These are phyloP conservation scores for Metopolophium dirhodum DNA, from an alignment of 1,140 invertebrate species.

Conservation along the genomic window DNA sequence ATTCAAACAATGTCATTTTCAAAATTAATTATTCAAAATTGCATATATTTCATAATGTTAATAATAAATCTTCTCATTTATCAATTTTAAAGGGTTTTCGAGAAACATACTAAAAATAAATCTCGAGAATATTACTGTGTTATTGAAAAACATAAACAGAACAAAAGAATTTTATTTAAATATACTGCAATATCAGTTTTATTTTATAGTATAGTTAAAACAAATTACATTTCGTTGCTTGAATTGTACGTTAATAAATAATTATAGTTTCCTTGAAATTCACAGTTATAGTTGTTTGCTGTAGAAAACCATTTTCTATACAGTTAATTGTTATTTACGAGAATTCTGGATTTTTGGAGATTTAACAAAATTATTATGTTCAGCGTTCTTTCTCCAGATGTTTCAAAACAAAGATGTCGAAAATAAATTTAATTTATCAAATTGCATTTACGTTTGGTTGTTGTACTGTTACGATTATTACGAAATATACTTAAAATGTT, in stretches of 20 bases:
- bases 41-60: neutral
- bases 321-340: neutral
- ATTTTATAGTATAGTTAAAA: neutral
- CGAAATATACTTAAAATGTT: neutral
- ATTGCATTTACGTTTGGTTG: neutral
- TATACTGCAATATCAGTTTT: neutral
- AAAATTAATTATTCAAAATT: neutral
- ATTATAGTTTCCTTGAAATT: neutral
- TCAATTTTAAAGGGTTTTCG: neutral
- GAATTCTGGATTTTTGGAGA: neutral
- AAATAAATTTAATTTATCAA: constrained; percentile 25
- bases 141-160: neutral
- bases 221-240: neutral
- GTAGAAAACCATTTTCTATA: neutral
- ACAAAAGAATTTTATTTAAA: neutral
- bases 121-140: neutral
- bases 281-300: neutral
- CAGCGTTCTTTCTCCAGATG: neutral
- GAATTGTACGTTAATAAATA: neutral
- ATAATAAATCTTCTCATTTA: neutral
- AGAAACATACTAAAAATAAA: neutral
- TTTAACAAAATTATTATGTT: neutral
- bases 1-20: neutral
- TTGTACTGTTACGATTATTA: neutral
- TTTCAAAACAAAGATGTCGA: neutral